Evolutionary conservation across 2,797 vertebrate species (phyloP), one percentile per base, ranked within the genome.

Genomic region (Philypnodon macrostomus): DNA sequence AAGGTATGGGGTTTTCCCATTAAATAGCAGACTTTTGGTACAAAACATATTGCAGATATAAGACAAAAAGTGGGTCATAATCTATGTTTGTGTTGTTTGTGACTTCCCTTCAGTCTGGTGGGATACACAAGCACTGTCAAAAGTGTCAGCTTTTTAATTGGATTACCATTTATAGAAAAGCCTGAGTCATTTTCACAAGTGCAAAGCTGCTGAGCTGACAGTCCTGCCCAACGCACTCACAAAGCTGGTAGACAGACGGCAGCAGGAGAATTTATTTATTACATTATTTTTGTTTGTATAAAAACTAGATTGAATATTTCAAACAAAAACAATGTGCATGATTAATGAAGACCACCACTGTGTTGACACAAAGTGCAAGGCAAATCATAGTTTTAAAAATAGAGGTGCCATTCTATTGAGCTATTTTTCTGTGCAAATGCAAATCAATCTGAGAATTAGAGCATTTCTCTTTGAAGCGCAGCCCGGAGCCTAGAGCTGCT

Each of bases 151-250:
- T 61, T 69, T n/a, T 65, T 81, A 79, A 80, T 69, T 75, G 58
- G 61, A 79, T 81, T 75, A 78, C 36, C 27, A 50, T 72, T 75
- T 73, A 71, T 63, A 75, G 63, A 78, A 75, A 70, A 69, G 54
- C 70, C 7, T 31, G 64, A 79, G 55, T 80, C 38, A 57, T 78
- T 79, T 58, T 41, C 29, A 37, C 58, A 55, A 58, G 62, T 70
- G 62, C 62, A 84, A 63, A 83, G 76, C 66, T 66, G 60, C 72
- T 74, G 65, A 70, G 70, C 51, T 58, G 53, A 70, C 65, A 75
- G 56, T 73, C 69, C 45, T 39, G 16, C 48, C 32, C 45, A 53
- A 58, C 47, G 41, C 41, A 41, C 49, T 32, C 53, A 14, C 44
- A 40, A 16, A 35, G 41, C 58, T 51, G 56, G n/a, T 23, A 57